These are phyloP conservation scores for Catonia carolina DNA, from an alignment of 2,888 invertebrate genomes.

Conservation along the genomic window DNA sequence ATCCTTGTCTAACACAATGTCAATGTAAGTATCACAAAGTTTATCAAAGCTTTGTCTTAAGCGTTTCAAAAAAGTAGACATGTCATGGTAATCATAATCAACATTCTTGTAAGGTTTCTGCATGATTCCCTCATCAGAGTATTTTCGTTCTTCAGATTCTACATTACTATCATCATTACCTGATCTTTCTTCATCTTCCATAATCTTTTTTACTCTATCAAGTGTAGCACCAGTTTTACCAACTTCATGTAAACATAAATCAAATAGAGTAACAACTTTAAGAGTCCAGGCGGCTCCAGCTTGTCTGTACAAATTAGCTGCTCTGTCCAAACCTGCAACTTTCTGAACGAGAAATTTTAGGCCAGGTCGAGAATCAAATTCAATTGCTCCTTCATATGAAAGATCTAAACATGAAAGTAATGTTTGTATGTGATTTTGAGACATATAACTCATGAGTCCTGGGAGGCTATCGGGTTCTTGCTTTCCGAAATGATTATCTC, in stretches of 20 bases:
- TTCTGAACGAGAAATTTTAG: slow-evolving; percentile 91
- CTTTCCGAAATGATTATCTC: slow-evolving; percentile 35
- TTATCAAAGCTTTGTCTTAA: slow-evolving; percentile 45
- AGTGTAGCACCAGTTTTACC: slow-evolving; percentile 37
- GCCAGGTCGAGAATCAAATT: slow-evolving; percentile 86
- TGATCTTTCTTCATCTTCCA: slow-evolving; percentile 30
- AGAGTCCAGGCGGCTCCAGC: slow-evolving; percentile 89
- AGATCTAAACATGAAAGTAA: slow-evolving; percentile 71
- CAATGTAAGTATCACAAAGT: slow-evolving; percentile 47
- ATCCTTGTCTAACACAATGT: slow-evolving; percentile 46
- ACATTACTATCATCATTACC: slow-evolving; percentile 4
- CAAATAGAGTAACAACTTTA: slow-evolving; percentile 77
- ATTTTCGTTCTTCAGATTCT: neutral
- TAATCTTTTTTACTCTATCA: slow-evolving; percentile 36
- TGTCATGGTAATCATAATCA: slow-evolving; percentile 26
- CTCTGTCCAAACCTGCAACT: slow-evolving; percentile 76
- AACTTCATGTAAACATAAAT: slow-evolving; percentile 70
- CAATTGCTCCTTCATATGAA: slow-evolving; percentile 73
- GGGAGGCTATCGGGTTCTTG: slow-evolving; percentile 36
- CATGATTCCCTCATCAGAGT: slow-evolving; percentile 20
- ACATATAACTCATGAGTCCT: slow-evolving; percentile 44
- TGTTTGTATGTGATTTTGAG: slow-evolving; percentile 57
- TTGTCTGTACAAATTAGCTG: slow-evolving; percentile 87
- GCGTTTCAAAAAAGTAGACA: slow-evolving; percentile 36
- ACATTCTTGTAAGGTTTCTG: slow-evolving; percentile 14